Evolutionary conservation across 2,888 invertebrate species (phyloP).

Genomic region (Pyrrhosoma nymphula): DNA sequence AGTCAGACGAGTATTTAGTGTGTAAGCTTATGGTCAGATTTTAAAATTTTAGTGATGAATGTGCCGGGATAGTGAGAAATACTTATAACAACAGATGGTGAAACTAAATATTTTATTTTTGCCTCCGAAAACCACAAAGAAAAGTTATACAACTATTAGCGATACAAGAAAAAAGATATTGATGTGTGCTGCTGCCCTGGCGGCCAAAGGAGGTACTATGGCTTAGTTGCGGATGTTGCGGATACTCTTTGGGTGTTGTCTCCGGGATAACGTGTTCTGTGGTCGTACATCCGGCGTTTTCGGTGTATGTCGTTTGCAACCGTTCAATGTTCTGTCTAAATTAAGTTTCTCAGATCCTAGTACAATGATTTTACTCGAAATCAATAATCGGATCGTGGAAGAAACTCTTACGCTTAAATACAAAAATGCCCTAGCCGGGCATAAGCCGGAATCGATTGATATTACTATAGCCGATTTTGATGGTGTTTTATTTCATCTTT

Average conservation of each 20-base stretch:
- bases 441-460: constrained; percentile 97
- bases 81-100: too few relatives aligned
- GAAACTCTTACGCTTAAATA: constrained; percentile 97
- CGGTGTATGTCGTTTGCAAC: constrained; percentile 50
- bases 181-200: not conserved
- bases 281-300: constrained; percentile 65
- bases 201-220: not conserved
- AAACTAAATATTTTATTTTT: too few relatives aligned
- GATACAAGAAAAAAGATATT: not conserved
- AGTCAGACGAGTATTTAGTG: too few relatives aligned
- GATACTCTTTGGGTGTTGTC: not conserved
- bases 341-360: constrained; percentile 58
- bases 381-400: constrained; percentile 99
- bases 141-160: too few relatives aligned
- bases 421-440: constrained; percentile 95
- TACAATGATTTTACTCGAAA: constrained; percentile 97
- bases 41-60: too few relatives aligned
- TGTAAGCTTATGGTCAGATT: too few relatives aligned
- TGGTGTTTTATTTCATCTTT: constrained; percentile 98
- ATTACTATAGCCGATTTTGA: constrained; percentile 98
- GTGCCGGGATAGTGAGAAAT: too few relatives aligned
- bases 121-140: too few relatives aligned
- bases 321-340: constrained; percentile 67
- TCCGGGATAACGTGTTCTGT: constrained; percentile 32
- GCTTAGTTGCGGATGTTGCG: not conserved